These are phyloP conservation scores for Genyomyrus donnyi DNA, from an alignment of 2,113 vertebrate genomes.

Conservation along the genomic window DNA sequence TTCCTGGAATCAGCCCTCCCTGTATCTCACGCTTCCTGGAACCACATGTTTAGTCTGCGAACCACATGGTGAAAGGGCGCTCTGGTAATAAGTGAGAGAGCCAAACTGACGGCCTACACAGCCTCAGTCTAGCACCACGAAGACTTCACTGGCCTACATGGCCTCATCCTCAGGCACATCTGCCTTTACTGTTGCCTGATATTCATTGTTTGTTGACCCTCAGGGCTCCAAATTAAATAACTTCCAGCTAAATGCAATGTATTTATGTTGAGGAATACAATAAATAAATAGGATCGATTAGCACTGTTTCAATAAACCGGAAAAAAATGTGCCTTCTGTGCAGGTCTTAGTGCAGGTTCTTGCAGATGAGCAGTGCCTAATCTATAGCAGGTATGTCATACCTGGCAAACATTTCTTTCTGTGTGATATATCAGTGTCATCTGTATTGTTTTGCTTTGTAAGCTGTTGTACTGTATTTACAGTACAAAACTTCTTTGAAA, in stretches of 20 bases:
- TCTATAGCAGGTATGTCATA: background rate
- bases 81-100: background rate
- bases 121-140: background rate
- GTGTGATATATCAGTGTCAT: background rate
- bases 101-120: background rate
- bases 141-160: background rate
- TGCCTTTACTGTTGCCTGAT: background rate
- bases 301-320: background rate
- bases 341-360: background rate
- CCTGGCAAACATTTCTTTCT: background rate
- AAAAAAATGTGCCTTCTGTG: background rate
- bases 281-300: background rate
- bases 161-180: too few species aligned
- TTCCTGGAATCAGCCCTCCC: slow-evolving; percentile 68
- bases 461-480: background rate
- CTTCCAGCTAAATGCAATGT: background rate
- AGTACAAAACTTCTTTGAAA: background rate
- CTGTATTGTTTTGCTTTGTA: background rate
- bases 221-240: background rate
- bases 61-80: slow-evolving; percentile 48
- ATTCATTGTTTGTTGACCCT: background rate
- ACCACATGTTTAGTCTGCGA: slow-evolving; percentile 61
- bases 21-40: slow-evolving; percentile 61
- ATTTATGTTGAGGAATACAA: background rate
- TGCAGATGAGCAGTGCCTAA: background rate